Evolutionary conservation across 2,113 vertebrate genomes (phyloP).

Genomic region (Machaerirhynchus nigripectus): DNA sequence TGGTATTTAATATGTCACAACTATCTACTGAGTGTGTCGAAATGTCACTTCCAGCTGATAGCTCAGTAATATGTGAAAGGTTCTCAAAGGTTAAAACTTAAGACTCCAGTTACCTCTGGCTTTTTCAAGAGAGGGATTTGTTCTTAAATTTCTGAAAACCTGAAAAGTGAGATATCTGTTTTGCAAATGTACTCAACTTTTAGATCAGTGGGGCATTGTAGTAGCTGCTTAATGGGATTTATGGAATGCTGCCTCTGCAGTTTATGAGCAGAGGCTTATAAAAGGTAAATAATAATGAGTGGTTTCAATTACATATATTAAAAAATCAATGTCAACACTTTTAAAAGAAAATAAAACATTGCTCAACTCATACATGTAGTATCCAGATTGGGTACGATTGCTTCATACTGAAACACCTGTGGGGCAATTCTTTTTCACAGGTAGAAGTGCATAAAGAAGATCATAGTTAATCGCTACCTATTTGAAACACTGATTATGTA

Average conservation of each 20-base stretch:
- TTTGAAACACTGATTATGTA: background rate
- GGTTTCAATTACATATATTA: constrained; percentile 34
- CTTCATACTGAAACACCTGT: constrained; percentile 38
- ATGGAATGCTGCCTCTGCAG: constrained; percentile 45
- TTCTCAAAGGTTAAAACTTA: background rate
- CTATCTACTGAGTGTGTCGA: background rate
- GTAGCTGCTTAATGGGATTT: constrained; percentile 4
- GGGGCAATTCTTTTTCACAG: background rate
- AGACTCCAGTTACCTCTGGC: background rate
- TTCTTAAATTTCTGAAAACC: constrained; percentile 1
- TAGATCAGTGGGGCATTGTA: background rate
- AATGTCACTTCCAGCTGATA: constrained; percentile 17
- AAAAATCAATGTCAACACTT: constrained; percentile 47
- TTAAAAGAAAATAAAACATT: constrained; percentile 45
- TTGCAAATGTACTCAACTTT: constrained; percentile 26
- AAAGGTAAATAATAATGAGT: constrained; percentile 46
- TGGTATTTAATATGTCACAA: constrained; percentile 2
- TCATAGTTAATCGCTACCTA: background rate
- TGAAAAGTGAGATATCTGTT: constrained; percentile 2
- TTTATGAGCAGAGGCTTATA: constrained; percentile 31
- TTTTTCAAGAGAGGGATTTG: background rate
- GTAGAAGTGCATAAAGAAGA: background rate
- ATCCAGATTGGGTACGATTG: background rate
- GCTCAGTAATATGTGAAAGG: background rate
- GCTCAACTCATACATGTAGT: background rate